A percentile compares a stretch with the other conserved stretches of the same genome.
These are phyloP conservation scores for Tipula vernalis DNA, from an alignment of 2,888 invertebrate genomes.

Conservation along the genomic window DNA sequence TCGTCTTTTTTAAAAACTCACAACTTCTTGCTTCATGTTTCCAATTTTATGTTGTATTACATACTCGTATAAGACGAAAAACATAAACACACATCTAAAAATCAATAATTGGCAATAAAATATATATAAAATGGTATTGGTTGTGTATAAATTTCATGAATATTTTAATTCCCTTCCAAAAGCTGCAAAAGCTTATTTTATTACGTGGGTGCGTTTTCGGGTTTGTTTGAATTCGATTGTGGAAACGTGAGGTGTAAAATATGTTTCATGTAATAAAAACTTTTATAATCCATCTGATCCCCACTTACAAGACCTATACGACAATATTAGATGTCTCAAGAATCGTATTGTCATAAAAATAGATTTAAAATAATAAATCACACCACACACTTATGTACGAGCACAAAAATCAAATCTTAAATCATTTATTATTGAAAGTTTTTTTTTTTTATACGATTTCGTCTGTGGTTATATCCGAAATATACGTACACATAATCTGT, in stretches of 20 bases:
- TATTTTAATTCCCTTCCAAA: neutral
- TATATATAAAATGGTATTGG: neutral
- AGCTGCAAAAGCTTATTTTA: neutral
- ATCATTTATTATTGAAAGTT: neutral
- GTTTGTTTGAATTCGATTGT: neutral
- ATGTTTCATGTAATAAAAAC: neutral
- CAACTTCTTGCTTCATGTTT: neutral
- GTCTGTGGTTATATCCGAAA: neutral
- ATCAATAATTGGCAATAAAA: neutral
- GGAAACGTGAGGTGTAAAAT: neutral
- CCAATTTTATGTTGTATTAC: neutral
- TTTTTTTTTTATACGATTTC: neutral
- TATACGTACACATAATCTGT: neutral
- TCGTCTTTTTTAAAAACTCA: neutral
- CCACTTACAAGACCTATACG: neutral
- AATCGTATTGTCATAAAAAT: neutral
- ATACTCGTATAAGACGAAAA: neutral
- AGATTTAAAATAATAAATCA: neutral
- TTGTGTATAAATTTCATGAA: neutral
- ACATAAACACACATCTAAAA: neutral
- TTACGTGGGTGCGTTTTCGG: neutral
- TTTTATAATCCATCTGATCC: neutral
- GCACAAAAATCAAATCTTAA: neutral
- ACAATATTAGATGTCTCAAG: neutral
- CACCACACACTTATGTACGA: neutral